Conservation (phyloP, 2,888 invertebrate genomes). For the Cephus nigrinus region DNA sequence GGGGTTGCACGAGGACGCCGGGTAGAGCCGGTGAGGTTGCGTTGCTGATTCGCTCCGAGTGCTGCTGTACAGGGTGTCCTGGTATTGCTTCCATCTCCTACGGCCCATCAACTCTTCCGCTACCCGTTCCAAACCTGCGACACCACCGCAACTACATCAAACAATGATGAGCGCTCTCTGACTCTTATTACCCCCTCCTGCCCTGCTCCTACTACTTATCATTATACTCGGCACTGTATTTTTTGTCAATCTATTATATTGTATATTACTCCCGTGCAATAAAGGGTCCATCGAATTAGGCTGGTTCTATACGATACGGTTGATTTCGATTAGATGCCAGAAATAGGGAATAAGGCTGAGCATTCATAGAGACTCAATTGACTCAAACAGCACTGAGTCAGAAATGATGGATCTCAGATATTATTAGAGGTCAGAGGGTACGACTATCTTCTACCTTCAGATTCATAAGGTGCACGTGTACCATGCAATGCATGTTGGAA, state of each 20-base stretch:
- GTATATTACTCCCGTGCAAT: background rate
- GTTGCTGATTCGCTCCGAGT: conserved; percentile 62
- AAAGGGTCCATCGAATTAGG: background rate
- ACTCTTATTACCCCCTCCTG: background rate
- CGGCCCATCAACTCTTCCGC: conserved; percentile 97
- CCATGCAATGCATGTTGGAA: background rate
- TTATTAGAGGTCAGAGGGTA: background rate
- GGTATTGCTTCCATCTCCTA: conserved; percentile 95
- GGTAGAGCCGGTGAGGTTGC: conserved; percentile 53
- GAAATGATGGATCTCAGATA: background rate
- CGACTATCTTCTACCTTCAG: background rate
- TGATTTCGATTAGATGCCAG: background rate
- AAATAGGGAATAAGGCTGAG: background rate
- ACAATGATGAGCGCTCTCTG: conserved; percentile 48
- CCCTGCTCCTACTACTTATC: background rate
- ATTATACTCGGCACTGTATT: background rate
- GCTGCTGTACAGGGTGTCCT: conserved; percentile 76
- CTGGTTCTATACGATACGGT: background rate
- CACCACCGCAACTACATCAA: conserved; percentile 60
- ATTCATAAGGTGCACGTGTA: background rate
- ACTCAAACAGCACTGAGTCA: background rate
- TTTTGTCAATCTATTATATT: background rate
- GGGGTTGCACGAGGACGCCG: conserved; percentile 27
- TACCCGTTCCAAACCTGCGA: conserved; percentile 92
- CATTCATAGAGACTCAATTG: background rate